Conservation (phyloP, 1,140 invertebrate genomes). For the Diploscapter pachys region DNA sequence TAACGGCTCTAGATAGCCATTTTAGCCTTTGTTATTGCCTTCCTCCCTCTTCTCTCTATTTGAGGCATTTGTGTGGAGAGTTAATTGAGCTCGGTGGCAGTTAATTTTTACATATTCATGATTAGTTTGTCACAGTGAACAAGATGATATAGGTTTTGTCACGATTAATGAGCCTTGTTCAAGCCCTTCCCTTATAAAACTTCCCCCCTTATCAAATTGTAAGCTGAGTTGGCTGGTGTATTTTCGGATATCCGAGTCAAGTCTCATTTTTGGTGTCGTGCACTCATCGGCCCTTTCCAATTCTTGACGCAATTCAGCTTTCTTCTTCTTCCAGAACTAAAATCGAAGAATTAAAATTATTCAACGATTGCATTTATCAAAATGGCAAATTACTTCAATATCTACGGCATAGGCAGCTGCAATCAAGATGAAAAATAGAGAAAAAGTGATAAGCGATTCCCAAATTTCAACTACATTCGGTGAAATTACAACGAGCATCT, state of each 20-base stretch:
- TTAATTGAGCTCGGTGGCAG: no score
- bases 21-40: no score
- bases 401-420: slow-evolving; percentile 60
- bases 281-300: slow-evolving; percentile 2
- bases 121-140: no score
- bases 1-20: no score
- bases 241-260: slow-evolving; percentile 20
- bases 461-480: slow-evolving; percentile 60
- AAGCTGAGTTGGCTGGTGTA: slow-evolving; percentile 19
- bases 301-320: slow-evolving; percentile 13
- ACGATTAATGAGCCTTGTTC: no score
- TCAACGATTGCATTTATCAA: no score
- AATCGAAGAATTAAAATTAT: no score
- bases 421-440: slow-evolving; percentile 65
- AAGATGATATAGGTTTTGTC: no score
- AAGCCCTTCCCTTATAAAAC: background rate
- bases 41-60: no score
- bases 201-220: background rate
- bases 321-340: slow-evolving; percentile 10
- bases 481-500: slow-evolving; percentile 57
- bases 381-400: slow-evolving; percentile 16
- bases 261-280: background rate
- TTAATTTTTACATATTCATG: no score
- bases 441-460: slow-evolving; percentile 64
- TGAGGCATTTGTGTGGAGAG: no score